Evolutionary conservation across 2,797 vertebrate genomes (phyloP).

Genomic region (Pteropus rufus): DNA sequence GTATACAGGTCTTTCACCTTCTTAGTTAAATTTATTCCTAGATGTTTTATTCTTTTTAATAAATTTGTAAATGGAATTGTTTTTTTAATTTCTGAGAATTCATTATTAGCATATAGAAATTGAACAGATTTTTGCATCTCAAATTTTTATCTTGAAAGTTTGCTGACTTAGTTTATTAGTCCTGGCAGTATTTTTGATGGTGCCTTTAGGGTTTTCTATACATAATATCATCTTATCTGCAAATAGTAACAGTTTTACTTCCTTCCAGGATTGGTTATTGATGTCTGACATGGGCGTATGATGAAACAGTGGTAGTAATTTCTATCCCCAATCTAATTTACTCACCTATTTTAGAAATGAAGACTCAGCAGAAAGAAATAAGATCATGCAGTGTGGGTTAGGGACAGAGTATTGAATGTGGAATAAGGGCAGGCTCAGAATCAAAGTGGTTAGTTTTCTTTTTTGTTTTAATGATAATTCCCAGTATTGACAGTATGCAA

Average conservation of each 20-base stretch:
- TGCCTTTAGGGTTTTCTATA: not conserved
- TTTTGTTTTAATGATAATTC: not conserved
- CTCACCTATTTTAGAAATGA: not conserved
- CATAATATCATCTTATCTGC: not conserved
- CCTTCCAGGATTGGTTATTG: not conserved
- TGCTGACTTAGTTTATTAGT: not conserved
- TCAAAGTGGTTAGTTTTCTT: not conserved
- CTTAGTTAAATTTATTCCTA: not conserved
- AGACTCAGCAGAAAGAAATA: not conserved
- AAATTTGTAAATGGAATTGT: not conserved
- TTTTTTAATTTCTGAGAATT: not conserved
- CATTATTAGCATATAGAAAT: not conserved
- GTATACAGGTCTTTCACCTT: not conserved
- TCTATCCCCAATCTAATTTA: not conserved
- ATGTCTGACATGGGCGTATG: not conserved
- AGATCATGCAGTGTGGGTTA: not conserved
- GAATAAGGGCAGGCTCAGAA: not conserved
- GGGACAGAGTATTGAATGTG: not conserved
- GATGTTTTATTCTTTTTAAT: not conserved
- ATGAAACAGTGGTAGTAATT: not conserved
- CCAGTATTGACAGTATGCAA: not conserved
- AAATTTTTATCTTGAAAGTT: not conserved
- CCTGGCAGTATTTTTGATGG: not conserved
- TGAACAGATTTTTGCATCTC: not conserved
- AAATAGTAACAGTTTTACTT: not conserved